Evolutionary conservation across 2,113 vertebrate species (phyloP).

Genomic region (Ramphastos sulfuratus): DNA sequence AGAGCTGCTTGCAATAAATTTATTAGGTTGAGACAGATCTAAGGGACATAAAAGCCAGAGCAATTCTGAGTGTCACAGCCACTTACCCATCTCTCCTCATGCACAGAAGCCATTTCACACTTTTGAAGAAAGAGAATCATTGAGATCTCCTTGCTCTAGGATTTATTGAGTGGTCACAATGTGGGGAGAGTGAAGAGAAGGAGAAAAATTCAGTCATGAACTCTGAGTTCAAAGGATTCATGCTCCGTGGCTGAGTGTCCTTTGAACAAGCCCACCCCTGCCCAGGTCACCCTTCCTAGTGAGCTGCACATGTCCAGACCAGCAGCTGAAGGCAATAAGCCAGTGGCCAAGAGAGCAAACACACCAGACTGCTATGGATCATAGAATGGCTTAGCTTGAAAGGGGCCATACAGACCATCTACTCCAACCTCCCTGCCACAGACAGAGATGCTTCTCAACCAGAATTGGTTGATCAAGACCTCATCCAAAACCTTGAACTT

Average conservation of each 20-base stretch:
- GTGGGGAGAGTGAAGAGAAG: background rate
- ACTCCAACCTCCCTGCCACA: too few species aligned
- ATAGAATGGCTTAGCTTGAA: too few species aligned
- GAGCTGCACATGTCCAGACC: rapidly evolving
- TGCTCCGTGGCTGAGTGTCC: background rate
- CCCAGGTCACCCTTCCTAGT: background rate
- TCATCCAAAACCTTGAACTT: too few species aligned
- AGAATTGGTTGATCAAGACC: too few species aligned
- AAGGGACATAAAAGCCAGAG: conserved; percentile 6
- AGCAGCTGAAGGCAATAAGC: background rate
- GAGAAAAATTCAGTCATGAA: background rate
- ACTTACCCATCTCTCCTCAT: background rate
- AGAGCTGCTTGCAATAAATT: background rate
- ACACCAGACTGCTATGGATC: background rate
- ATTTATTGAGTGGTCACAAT: background rate
- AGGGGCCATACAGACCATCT: too few species aligned
- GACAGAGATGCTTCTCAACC: too few species aligned
- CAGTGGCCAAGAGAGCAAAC: rapidly evolving
- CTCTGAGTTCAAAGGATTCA: background rate
- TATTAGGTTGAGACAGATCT: background rate
- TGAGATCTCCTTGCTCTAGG: background rate
- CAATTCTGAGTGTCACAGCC: background rate
- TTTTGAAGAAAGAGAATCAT: background rate
- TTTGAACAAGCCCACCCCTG: background rate
- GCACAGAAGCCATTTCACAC: background rate